Evolutionary conservation across 2,888 invertebrate genomes (phyloP).

Genomic region (Lycaena phlaeas): DNA sequence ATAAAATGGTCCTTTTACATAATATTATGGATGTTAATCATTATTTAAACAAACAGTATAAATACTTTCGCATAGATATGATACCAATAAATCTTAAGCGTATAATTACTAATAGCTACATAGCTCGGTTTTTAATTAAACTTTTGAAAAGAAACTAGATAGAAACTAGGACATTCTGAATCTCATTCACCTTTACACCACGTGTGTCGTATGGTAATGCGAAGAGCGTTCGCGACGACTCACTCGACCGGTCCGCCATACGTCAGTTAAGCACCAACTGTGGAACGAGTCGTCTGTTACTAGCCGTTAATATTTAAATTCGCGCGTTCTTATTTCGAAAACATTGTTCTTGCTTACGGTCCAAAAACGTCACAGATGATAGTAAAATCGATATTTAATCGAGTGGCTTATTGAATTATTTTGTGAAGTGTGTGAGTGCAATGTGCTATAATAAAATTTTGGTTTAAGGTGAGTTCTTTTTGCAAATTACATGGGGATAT

Average conservation of each 20-base stretch:
- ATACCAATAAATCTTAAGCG: too few species aligned
- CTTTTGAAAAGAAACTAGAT: too few species aligned
- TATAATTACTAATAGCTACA: too few species aligned
- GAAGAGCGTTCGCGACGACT: neutral
- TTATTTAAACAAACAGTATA: too few species aligned
- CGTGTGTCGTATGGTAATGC: neutral
- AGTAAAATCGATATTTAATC: neutral
- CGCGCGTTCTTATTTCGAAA: conserved; percentile 2
- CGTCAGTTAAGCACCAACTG: conserved; percentile 1
- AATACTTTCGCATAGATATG: too few species aligned
- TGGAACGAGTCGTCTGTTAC: neutral
- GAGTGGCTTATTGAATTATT: neutral
- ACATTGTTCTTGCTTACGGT: neutral
- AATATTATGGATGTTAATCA: too few species aligned
- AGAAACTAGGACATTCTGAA: too few species aligned
- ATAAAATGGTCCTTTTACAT: too few species aligned
- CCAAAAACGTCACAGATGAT: neutral
- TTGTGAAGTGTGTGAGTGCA: neutral
- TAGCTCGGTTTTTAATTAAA: too few species aligned
- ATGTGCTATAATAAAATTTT: neutral
- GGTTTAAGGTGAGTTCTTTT: neutral
- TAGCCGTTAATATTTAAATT: neutral
- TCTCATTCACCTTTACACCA: neutral
- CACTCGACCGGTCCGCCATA: neutral
- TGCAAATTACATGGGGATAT: too few species aligned